phyloP scores from a whole-genome alignment of 2,113 vertebrate genomes.

The Benitochromis conjunctus region DNA sequence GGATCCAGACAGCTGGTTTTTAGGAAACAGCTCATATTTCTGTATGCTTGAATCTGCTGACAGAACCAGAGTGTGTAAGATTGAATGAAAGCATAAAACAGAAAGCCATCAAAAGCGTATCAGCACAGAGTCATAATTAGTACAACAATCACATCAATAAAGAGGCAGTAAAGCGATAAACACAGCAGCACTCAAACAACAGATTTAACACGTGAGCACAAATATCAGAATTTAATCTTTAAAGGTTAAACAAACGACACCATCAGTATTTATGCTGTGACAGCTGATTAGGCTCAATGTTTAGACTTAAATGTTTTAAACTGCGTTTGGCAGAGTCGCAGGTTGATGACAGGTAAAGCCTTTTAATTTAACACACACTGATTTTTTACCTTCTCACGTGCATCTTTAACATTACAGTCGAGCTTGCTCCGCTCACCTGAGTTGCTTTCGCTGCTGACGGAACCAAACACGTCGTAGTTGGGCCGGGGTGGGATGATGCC shows the following conservation, averaged over 20 bases:
- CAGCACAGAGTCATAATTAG: neutral
- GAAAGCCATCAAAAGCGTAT: neutral
- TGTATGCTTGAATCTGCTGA: slow-evolving; percentile 86
- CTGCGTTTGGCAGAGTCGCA: neutral
- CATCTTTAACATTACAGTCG: neutral
- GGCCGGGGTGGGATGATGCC: slow-evolving; percentile 94
- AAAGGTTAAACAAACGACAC: neutral
- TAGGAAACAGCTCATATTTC: slow-evolving; percentile 94
- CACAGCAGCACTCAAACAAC: neutral
- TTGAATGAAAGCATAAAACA: neutral
- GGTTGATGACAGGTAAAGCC: neutral
- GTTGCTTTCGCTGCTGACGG: slow-evolving; percentile 78
- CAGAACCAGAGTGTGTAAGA: neutral
- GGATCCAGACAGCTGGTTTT: slow-evolving; percentile 82
- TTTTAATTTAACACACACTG: neutral
- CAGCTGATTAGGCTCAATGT: neutral
- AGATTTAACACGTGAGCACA: neutral
- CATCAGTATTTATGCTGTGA: neutral
- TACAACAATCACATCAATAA: neutral
- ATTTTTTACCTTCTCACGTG: fast-evolving
- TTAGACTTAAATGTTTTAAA: neutral
- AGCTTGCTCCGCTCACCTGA: slow-evolving; percentile 67
- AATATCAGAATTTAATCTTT: neutral
- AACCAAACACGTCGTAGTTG: slow-evolving; percentile 89
- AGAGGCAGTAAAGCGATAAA: neutral